Percentiles rank a stretch among this genome's conserved stretches.
These are phyloP conservation scores for Drosophila hydei DNA, from an alignment of 1,140 invertebrate genomes.

Conservation along the genomic window DNA sequence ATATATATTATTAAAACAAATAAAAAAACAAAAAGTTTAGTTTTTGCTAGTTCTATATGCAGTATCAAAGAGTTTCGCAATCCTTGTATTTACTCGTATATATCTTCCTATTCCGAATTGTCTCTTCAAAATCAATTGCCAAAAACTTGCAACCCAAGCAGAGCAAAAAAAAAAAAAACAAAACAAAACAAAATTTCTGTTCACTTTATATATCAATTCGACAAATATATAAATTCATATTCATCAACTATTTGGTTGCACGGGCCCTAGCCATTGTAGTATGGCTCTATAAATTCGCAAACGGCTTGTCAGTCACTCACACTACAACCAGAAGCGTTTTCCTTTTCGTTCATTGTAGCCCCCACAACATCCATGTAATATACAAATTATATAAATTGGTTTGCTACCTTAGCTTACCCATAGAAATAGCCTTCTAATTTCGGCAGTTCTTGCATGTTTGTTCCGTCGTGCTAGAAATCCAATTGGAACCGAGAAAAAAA, in stretches of 20 bases:
- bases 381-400: constrained; percentile 10
- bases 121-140: constrained; percentile 19
- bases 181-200: constrained; percentile 37
- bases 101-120: constrained; percentile 27
- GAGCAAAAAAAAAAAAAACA: constrained; percentile 11
- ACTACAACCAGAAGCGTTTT: neutral
- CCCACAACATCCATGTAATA: constrained; percentile 17
- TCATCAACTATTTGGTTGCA: constrained; percentile 37
- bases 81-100: constrained; percentile 40
- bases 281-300: constrained; percentile 26
- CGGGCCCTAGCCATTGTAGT: constrained; percentile 21
- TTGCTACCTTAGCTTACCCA: constrained; percentile 48
- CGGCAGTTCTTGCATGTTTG: constrained; percentile 59
- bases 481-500: neutral
- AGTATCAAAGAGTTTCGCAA: constrained; percentile 39
- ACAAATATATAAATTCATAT: constrained; percentile 11
- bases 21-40: constrained; percentile 49
- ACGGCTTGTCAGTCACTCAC: constrained; percentile 24
- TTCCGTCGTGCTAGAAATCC: constrained; percentile 32
- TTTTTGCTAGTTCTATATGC: constrained; percentile 64
- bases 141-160: constrained; percentile 32
- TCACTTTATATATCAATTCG: constrained; percentile 30
- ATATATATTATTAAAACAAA: constrained; percentile 25
- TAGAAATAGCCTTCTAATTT: constrained; percentile 25
- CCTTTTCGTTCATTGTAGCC: constrained; percentile 6